Evolutionary conservation across 2,113 vertebrate species (phyloP).

Genomic region (Arvicanthis niloticus): DNA sequence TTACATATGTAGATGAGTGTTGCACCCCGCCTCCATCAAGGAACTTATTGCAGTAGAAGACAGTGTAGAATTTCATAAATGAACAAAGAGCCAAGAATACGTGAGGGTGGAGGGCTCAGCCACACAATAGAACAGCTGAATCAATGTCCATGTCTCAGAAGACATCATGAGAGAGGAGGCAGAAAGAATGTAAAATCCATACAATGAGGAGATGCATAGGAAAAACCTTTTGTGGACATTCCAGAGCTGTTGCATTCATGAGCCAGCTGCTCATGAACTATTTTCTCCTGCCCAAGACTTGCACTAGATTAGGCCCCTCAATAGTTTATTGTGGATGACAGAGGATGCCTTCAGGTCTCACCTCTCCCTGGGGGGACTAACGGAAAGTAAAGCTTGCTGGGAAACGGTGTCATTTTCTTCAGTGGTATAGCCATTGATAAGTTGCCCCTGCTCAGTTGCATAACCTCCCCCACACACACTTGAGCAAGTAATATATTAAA

Average conservation of each 20-base stretch:
- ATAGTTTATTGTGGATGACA: not conserved
- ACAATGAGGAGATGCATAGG: not conserved
- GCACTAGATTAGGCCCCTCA: not conserved
- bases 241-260: not conserved
- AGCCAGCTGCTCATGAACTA: not conserved
- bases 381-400: not conserved
- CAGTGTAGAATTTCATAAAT: not conserved
- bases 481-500: not conserved
- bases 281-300: too few species aligned
- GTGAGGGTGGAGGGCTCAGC: not conserved
- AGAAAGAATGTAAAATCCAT: not conserved
- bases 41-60: not conserved
- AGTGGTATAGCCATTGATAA: not conserved
- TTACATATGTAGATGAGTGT: not conserved
- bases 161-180: not conserved
- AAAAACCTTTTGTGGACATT: not conserved
- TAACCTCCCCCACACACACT: not conserved
- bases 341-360: not conserved
- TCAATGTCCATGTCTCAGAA: not conserved
- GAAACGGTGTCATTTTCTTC: not conserved
- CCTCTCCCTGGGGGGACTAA: not conserved
- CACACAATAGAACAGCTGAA: not conserved
- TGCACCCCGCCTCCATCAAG: not conserved
- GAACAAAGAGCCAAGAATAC: not conserved
- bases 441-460: not conserved